phyloP scores from a whole-genome alignment of 2,113 vertebrate genomes.

The Austrofundulus limnaeus region DNA sequence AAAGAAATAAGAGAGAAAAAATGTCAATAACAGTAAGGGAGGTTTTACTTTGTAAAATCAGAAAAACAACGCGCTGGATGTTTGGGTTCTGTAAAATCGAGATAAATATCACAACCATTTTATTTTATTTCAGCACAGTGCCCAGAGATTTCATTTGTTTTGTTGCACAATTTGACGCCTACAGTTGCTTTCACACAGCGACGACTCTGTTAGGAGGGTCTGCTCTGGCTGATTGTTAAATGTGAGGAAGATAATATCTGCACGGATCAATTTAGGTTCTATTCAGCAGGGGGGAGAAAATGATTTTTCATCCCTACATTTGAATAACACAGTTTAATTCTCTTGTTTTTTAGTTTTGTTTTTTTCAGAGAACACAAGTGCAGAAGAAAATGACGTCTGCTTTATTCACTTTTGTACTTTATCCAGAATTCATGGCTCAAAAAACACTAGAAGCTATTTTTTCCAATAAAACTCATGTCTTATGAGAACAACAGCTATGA shows the following conservation, averaged over 20 bases:
- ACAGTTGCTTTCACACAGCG: conserved; percentile 30
- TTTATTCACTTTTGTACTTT: too few species aligned
- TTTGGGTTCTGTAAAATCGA: background rate
- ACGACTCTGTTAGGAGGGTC: conserved; percentile 13
- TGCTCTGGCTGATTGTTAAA: background rate
- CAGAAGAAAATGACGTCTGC: too few species aligned
- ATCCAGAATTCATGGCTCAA: too few species aligned
- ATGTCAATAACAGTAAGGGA: too few species aligned
- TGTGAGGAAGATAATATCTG: background rate
- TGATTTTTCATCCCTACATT: background rate
- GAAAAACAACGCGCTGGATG: background rate
- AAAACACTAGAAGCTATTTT: too few species aligned
- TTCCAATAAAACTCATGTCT: too few species aligned
- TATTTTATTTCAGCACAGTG: conserved; percentile 20
- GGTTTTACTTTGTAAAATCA: background rate
- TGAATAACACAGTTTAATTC: too few species aligned
- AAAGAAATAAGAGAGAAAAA: background rate
- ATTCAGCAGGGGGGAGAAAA: background rate
- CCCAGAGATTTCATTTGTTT: conserved; percentile 1
- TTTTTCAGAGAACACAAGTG: background rate
- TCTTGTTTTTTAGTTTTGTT: conserved; percentile 16
- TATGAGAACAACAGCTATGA: too few species aligned
- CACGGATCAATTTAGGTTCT: background rate
- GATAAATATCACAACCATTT: background rate
- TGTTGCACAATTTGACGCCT: conserved; percentile 15